These are phyloP conservation scores for Leptinotarsa haldemani DNA, from an alignment of 2,888 invertebrate genomes.

Conservation along the genomic window DNA sequence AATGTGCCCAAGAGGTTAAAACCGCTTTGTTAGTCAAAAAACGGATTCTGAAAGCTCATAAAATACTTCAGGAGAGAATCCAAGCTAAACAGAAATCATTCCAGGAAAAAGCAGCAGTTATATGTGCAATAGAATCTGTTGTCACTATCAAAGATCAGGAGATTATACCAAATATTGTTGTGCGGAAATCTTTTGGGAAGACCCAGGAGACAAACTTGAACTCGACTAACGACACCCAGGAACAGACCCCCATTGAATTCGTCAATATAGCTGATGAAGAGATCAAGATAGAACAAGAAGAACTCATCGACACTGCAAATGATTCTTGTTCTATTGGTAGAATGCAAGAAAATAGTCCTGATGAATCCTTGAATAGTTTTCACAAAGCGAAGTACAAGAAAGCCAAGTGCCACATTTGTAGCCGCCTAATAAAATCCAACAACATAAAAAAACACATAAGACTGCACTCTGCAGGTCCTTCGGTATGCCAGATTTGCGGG, in stretches of 20 bases:
- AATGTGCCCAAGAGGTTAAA: constrained; percentile 56
- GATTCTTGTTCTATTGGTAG: neutral
- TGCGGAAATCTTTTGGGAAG: no score
- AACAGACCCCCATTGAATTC: constrained; percentile 33
- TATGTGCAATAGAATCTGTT: neutral
- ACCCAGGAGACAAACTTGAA: no score
- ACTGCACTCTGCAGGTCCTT: constrained; percentile 51
- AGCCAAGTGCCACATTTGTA: constrained; percentile 53
- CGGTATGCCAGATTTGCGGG: constrained; percentile 57
- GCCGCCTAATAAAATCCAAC: constrained; percentile 49
- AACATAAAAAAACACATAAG: constrained; percentile 55
- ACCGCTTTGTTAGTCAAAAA: constrained; percentile 53
- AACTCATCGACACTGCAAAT: constrained; percentile 20
- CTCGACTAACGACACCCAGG: neutral
- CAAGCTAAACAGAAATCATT: constrained; percentile 24
- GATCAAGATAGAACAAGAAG: constrained; percentile 14
- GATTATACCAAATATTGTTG: neutral
- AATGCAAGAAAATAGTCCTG: constrained; percentile 17
- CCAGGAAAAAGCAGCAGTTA: constrained; percentile 1
- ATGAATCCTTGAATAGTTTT: constrained; percentile 28
- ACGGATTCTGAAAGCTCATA: constrained; percentile 55
- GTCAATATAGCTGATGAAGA: constrained; percentile 26
- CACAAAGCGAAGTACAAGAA: constrained; percentile 54
- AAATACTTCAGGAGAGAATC: constrained; percentile 45
- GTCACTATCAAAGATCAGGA: neutral